Evolutionary conservation across 2,113 vertebrate genomes (phyloP).

Genomic region (Budorcas taxicolor): DNA sequence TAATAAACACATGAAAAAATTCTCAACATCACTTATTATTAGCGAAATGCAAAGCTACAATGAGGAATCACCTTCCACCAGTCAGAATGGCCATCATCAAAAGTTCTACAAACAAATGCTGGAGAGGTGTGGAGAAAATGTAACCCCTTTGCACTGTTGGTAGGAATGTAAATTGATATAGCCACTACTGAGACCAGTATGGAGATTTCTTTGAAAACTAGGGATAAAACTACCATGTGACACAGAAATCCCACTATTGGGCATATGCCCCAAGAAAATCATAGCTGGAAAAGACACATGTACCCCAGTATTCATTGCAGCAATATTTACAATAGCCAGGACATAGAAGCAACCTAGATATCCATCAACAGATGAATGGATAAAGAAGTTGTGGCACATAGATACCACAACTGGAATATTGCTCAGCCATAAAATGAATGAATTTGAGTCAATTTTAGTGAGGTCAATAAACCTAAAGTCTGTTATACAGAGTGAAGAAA

Average conservation of each 20-base stretch:
- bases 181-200: neutral
- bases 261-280: neutral
- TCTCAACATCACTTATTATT: neutral
- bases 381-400: neutral
- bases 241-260: neutral
- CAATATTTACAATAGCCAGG: neutral
- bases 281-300: neutral
- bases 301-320: neutral
- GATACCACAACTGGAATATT: neutral
- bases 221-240: neutral
- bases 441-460: neutral
- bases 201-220: neutral
- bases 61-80: neutral
- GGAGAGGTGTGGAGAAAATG: neutral
- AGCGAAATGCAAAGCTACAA: neutral
- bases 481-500: neutral
- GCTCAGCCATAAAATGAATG: neutral
- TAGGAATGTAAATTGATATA: neutral
- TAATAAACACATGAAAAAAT: neutral
- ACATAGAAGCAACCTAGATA: neutral
- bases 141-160: neutral
- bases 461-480: neutral
- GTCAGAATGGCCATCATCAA: neutral
- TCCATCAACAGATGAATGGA: neutral
- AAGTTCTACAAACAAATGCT: neutral